Percentiles rank a stretch among this genome's conserved stretches.
Conservation (phyloP, 2,888 invertebrate species). For the Harpalus rufipes region DNA sequence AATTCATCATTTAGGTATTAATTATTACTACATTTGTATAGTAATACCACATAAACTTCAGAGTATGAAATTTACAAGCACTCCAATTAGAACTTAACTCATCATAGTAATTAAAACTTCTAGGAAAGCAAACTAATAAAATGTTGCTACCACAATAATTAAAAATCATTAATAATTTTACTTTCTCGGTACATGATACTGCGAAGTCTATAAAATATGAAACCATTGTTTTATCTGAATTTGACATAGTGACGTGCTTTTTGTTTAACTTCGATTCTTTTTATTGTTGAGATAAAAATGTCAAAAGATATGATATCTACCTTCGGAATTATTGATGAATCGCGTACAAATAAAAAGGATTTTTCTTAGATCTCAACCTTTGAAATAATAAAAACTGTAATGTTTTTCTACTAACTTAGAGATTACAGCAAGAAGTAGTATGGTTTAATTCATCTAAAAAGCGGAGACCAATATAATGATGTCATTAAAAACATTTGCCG, state of each 20-base stretch:
- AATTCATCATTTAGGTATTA: slow-evolving; percentile 17
- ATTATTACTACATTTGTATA: slow-evolving; percentile 3
- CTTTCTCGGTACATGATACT: neutral
- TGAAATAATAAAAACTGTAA: slow-evolving; percentile 1
- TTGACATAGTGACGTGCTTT: neutral
- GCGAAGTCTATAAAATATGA: neutral
- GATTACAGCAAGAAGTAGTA: neutral
- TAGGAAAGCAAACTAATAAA: neutral
- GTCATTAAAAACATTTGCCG: too few relatives aligned
- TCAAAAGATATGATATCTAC: neutral
- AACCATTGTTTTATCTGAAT: neutral
- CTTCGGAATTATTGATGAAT: neutral
- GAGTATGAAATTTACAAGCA: neutral
- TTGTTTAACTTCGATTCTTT: slow-evolving; percentile 14
- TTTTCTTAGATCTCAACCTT: neutral
- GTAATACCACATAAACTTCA: neutral
- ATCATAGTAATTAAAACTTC: slow-evolving; percentile 19
- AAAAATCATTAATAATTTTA: neutral
- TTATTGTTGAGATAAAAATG: slow-evolving; percentile 11
- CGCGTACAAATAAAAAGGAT: neutral
- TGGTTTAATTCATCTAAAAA: too few relatives aligned
- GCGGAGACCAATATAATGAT: too few relatives aligned
- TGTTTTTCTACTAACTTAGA: neutral
- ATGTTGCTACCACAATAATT: neutral
- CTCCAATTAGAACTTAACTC: slow-evolving; percentile 7